Conservation (phyloP, 2,113 vertebrate species). For the Alces alces region DNA sequence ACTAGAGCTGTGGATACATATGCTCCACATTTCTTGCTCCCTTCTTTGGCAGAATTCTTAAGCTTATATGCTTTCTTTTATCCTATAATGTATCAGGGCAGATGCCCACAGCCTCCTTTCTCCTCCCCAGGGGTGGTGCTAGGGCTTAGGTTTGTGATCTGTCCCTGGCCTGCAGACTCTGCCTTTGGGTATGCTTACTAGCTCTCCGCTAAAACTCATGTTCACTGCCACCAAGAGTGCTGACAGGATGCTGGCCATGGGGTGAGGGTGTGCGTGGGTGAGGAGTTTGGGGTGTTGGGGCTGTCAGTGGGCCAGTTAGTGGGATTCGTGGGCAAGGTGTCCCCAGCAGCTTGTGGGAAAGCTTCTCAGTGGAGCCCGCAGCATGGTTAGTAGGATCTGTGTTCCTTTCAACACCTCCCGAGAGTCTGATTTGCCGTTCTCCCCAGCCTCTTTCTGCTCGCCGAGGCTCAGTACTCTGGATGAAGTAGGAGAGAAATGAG, state of each 20-base stretch:
- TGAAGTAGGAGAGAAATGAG: not conserved
- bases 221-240: too few species aligned
- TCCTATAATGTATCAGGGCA: not conserved
- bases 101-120: not conserved
- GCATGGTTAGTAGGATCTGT: not conserved
- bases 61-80: not conserved
- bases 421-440: not conserved
- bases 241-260: not conserved
- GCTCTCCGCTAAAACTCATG: not conserved
- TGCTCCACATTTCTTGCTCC: not conserved
- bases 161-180: not conserved
- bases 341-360: not conserved
- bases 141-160: not conserved
- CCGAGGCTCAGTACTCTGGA: not conserved
- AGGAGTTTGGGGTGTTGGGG: not conserved
- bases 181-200: not conserved
- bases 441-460: not conserved
- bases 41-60: not conserved
- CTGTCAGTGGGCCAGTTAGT: not conserved
- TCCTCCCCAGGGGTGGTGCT: not conserved
- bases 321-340: not conserved
- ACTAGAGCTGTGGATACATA: not conserved
- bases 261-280: not conserved
- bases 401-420: not conserved
- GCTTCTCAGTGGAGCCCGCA: not conserved